phyloP scores from a whole-genome alignment of 23 tunicate species.

The Halocynthia aurantium region DNA sequence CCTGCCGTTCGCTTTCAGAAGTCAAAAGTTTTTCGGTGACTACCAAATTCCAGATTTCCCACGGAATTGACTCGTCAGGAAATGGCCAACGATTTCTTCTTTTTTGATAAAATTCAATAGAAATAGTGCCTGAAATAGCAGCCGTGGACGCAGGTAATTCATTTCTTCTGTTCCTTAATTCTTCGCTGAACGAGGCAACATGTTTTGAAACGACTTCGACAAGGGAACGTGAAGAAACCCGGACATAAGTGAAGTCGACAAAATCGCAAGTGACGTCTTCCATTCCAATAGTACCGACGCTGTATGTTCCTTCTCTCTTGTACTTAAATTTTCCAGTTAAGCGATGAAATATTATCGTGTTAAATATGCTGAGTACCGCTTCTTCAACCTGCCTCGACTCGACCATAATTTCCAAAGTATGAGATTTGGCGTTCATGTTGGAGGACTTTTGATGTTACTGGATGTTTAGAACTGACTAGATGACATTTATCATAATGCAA shows the following conservation, averaged over 20 bases:
- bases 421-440: constrained; percentile 75
- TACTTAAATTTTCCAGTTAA: constrained; percentile 75
- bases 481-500: too few relatives aligned
- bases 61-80: constrained; percentile 65
- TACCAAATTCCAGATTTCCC: constrained; percentile 89
- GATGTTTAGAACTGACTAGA: too few relatives aligned
- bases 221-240: constrained; percentile 47
- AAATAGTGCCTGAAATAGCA: constrained; percentile 42
- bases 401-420: constrained; percentile 44
- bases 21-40: constrained; percentile 43
- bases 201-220: constrained; percentile 37
- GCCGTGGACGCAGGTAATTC: constrained; percentile 5
- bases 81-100: constrained; percentile 51
- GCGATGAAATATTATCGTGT: constrained; percentile 68
- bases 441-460: too few relatives aligned
- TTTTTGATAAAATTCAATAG: constrained; percentile 79
- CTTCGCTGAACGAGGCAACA: constrained; percentile 43
- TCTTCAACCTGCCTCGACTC: constrained; percentile 79
- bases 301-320: constrained; percentile 46
- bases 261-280: constrained; percentile 83
- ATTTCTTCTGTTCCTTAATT: constrained; percentile 20
- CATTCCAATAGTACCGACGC: constrained; percentile 77
- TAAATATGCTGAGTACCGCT: constrained; percentile 56
- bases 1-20: constrained; percentile 30
- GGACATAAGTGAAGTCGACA: constrained; percentile 70